Conservation (phyloP, 2,797 vertebrate genomes). For the Jordanella pulchra region DNA sequence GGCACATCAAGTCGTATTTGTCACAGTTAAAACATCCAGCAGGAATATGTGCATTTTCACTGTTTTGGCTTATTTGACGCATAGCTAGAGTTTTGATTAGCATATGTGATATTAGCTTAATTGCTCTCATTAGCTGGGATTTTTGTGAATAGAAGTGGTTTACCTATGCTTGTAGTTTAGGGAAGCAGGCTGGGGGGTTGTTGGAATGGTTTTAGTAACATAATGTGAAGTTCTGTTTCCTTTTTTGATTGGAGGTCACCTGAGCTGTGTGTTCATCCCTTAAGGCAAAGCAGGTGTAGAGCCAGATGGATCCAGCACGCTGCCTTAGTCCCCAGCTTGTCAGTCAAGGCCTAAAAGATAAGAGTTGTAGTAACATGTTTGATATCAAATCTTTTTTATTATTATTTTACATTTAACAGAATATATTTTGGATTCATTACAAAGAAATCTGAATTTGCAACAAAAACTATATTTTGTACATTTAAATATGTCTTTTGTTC, state of each 20-base stretch:
- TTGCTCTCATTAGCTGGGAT: not conserved
- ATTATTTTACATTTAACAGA: too few relatives aligned
- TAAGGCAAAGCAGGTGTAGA: constrained; percentile 56
- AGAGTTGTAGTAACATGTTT: not conserved
- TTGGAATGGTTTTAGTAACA: not conserved
- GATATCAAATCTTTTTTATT: too few relatives aligned
- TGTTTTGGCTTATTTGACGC: not conserved
- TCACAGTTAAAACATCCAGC: constrained; percentile 36
- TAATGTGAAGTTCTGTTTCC: constrained; percentile 15
- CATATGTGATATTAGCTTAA: not conserved
- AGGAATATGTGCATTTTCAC: constrained; percentile 26
- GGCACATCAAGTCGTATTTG: constrained; percentile 54
- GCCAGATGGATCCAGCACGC: constrained; percentile 62
- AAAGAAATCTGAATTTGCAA: too few relatives aligned
- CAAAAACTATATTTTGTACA: too few relatives aligned
- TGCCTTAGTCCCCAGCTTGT: constrained; percentile 25
- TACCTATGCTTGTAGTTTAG: not conserved
- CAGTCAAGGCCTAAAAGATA: constrained; percentile 14
- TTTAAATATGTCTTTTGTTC: too few relatives aligned
- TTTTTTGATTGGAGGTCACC: constrained; percentile 33
- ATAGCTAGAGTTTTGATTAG: not conserved
- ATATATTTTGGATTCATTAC: too few relatives aligned
- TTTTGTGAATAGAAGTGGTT: not conserved
- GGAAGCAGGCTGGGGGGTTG: not conserved
- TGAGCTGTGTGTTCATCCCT: constrained; percentile 44